Base-by-base conservation (phyloP, 2,888 invertebrate species). In the Drosophila niveifrons region DNA sequence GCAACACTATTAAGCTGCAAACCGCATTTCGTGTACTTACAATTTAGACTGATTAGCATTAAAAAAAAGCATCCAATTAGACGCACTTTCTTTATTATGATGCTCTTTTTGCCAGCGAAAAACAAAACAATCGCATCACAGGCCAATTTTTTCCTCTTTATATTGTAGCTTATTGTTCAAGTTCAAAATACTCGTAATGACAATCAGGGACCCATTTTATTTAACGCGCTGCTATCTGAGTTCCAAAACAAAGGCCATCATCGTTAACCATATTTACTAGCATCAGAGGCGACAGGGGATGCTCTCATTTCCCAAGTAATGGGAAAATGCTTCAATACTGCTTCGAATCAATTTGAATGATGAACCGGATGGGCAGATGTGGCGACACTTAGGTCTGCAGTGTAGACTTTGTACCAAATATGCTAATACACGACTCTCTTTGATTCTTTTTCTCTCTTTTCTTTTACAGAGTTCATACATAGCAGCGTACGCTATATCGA, bases 401-500 rank as follows among this genome's bases (percentile, higher is more conserved):
- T 34, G 31, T 31, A 23, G 23, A 23, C 23, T 23, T 67, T 56
- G 53, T 46, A 44, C 43, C 53, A 17, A 17, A 41, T 41, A 34
- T 17, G 47, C 44, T 44, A 70, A 48, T 56, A 57, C 53, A 64
- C 47, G 50, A 41, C 28, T 51, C 9, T n/a, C 18, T 36, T 9
- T 41, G 31, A 41, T 13, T 13, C 56, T 31, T 15, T 41, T 17
- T 57, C 39, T 71, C 13, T 15, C 71, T 44, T 43, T 78, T 43
- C 76, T 82, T 76, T 94, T 94, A 56, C 94, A 97, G 97, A 96
- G 93, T 95, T 97, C 91, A 95, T 96, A 63, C 95, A 95, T 90
- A 95, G 95, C 92, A 95, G 95, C 85, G 94, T 97, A 85, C 95
- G 96, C 73, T 96, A 97, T 90, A 94, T 97, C 93, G 97, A 97